Evolutionary conservation across 2,113 vertebrate species (phyloP), one percentile per base, ranked within the genome.

Genomic region (Heterotis niloticus): DNA sequence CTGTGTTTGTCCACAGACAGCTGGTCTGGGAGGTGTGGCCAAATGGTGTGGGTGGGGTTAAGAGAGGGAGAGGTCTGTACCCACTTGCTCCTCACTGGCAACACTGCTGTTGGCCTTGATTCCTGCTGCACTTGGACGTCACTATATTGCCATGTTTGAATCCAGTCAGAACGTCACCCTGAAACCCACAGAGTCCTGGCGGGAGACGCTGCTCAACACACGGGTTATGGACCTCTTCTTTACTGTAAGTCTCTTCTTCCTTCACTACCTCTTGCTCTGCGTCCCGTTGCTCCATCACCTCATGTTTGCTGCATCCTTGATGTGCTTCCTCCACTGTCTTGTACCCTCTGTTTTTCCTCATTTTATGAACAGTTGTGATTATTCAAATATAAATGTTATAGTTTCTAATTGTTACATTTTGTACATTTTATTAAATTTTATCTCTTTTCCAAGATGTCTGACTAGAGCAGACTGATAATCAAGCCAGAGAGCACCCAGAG

Each of bases 101-200:
- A 94, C 95, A 94, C 91, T 94, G 90, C 90, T 94, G 91, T 95
- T 95, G 94, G 93, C 96, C 96, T 99, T 99, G 96, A 99, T 96
- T 89, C 78, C 85, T 87, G 91, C 90, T 90, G 94, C 93, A 99
- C 98, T 99, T 92, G 98, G 98, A 91, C 96, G 97, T 92, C 97
- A 99, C 94, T 99, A 99, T 95, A 99, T 99, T 91, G 96, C 96
- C 90, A 98, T 99, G 96, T 98, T 99, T 76, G 97, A 99, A 94
- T 96, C 97, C 87, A 96, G 96, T 81, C 98, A 99, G 95, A 98
- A 98, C 90, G 96, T 99, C 92, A 95, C 92, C 88, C 90, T 99
- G 85, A 99, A 99, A 92, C 98, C 98, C 64, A 96, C 96, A 13
- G 98, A 99, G 91, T 91, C 94, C 88, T 99, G 98, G 98, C 95